Conservation (phyloP, 2,113 vertebrate species). For the Ciconia stormi region DNA sequence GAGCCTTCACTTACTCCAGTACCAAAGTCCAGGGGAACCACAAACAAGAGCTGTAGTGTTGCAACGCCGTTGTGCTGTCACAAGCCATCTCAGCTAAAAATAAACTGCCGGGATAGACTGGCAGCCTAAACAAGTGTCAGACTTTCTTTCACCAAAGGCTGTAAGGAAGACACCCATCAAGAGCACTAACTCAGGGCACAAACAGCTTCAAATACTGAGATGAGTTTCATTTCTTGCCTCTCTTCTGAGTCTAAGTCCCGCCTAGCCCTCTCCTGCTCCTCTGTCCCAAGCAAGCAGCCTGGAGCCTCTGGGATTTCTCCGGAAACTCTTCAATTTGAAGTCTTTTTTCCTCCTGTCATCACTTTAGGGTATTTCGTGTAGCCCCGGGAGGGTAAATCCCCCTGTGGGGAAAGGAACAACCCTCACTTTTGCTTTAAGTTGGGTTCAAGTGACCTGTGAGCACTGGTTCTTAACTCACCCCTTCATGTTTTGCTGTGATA, state of each 20-base stretch:
- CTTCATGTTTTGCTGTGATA: fast-evolving
- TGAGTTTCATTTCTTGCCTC: not conserved
- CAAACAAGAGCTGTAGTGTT: constrained; percentile 5
- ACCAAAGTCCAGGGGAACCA: not conserved
- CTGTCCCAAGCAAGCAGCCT: fast-evolving
- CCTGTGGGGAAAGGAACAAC: not conserved
- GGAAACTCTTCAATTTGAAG: not conserved
- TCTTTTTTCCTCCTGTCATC: not conserved
- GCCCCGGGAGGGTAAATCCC: not conserved
- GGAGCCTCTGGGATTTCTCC: not conserved
- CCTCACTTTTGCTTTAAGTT: not conserved
- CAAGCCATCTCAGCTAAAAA: constrained; percentile 24
- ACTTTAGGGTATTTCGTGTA: not conserved
- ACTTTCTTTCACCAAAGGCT: not conserved
- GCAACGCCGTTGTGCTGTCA: not conserved
- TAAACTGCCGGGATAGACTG: not conserved
- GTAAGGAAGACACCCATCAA: not conserved
- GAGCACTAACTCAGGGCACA: not conserved
- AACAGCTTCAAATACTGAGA: not conserved
- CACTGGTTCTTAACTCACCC: not conserved
- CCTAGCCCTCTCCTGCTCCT: not conserved
- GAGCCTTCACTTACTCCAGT: not conserved
- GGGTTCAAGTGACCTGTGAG: not conserved
- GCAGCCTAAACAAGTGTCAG: not conserved
- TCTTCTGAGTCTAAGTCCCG: not conserved